Evolutionary conservation across 2,113 vertebrate genomes (phyloP), one percentile per base, ranked within the genome.

Genomic region (Melanerpes formicivorus): DNA sequence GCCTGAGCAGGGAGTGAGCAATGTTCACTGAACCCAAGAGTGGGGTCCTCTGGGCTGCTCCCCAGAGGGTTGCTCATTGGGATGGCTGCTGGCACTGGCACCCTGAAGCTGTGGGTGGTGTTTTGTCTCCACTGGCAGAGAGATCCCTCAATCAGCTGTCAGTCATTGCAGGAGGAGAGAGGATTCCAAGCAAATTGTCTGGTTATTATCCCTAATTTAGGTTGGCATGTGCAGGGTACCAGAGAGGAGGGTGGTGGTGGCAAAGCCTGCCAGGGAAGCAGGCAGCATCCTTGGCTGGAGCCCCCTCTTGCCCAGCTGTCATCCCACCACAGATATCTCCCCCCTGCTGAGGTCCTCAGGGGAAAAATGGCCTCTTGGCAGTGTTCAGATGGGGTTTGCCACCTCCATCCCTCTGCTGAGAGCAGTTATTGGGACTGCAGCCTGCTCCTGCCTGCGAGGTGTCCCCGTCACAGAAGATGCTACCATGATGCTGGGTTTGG

Each of bases 121-220:
- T 29, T 93, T 54, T 85, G 60, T 87, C 52, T 77, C 56, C 12
- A 1, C 91, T 80, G 77, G 84, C 67, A 74, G 76, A 66, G 81
- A 73, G 54, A 12, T 69, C 50, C 16, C 6, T 84, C 55, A 14
- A 3, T 62, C 1, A 5, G 27, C 52, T 71, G 30, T 40, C 77
- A 85, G 80, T 76, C 30, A 2, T 27, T 13, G 4, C 74, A 85
- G 32, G 85, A 80, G 72, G 42, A 74, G 77, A 83, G 85, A 64
- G 82, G 62, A 90, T 90, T 91, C 90, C 55, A 87, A 91, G 11
- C 75, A 74, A 60, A 42, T 54, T 54, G 30, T 80, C 59, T 77
- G 6, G 84, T 88, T 83, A 55, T 82, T 89, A 78, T 48, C 91
- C 32, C 79, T 74, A 63, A 64, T 93, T 90, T 85, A 34, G 44